A percentile compares a stretch with the other conserved stretches of the same genome.
These are phyloP conservation scores for Scaptomyza hsui DNA, from an alignment of 1,140 invertebrate species.

Conservation along the genomic window DNA sequence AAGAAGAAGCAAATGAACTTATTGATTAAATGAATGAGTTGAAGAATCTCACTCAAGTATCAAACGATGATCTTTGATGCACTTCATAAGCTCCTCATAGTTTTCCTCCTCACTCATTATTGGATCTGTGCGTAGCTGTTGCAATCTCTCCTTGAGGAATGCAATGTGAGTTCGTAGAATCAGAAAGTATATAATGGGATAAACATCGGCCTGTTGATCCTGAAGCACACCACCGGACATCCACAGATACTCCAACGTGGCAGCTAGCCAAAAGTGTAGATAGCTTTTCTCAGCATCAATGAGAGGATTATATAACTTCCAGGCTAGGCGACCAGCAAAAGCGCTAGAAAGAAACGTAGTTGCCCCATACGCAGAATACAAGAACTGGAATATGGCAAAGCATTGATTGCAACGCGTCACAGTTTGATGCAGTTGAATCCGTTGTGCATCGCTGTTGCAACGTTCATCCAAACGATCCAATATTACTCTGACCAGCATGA, in stretches of 20 bases:
- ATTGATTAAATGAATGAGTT: neutral
- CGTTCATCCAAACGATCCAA: constrained; percentile 54
- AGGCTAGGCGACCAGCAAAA: constrained; percentile 32
- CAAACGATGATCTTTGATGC: constrained; percentile 54
- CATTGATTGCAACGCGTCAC: constrained; percentile 34
- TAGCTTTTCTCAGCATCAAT: constrained; percentile 23
- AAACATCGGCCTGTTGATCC: constrained; percentile 50
- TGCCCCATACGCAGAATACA: constrained; percentile 23
- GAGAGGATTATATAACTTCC: constrained; percentile 56
- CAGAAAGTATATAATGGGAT: constrained; percentile 48
- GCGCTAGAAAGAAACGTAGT: constrained; percentile 21
- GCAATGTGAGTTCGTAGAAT: constrained; percentile 42
- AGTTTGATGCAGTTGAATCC: constrained; percentile 8
- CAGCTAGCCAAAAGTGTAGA: constrained; percentile 19
- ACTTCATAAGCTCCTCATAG: constrained; percentile 39
- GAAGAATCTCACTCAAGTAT: constrained; percentile 51
- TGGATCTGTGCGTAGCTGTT: constrained; percentile 21
- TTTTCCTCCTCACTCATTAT: constrained; percentile 25
- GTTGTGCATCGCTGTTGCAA: constrained; percentile 16
- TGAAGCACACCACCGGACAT: constrained; percentile 42
- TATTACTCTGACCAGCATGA: constrained; percentile 29
- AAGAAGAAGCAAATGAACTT: no score
- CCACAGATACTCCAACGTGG: constrained; percentile 12
- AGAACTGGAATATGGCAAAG: constrained; percentile 32
- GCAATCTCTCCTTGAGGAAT: constrained; percentile 40